Conservation (phyloP, 2,888 invertebrate genomes). For the Strigamia crassipes region DNA sequence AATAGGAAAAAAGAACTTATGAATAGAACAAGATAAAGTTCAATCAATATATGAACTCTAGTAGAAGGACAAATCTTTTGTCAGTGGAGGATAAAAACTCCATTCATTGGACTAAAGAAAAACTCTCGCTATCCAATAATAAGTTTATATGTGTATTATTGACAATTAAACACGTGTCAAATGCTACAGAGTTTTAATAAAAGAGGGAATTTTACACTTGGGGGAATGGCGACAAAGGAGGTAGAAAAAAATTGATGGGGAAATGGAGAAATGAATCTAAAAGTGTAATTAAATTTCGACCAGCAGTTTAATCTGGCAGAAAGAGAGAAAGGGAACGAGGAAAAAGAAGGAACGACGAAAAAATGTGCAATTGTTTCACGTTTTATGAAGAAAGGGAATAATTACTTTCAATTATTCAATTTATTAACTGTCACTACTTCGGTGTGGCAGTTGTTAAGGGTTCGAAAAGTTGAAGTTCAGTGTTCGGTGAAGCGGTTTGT, state of each 20-base stretch:
- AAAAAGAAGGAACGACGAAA: neutral
- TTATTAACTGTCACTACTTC: neutral
- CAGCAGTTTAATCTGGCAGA: neutral
- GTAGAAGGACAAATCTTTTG: slow-evolving; percentile 32
- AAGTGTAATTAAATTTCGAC: slow-evolving; percentile 24
- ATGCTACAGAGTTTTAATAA: too few species aligned
- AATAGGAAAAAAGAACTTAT: slow-evolving; percentile 5
- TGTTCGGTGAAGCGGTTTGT: too few species aligned
- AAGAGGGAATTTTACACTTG: neutral
- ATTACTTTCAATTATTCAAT: neutral
- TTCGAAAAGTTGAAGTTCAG: too few species aligned
- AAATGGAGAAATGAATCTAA: neutral
- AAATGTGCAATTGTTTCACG: neutral
- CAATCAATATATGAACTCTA: slow-evolving; percentile 40
- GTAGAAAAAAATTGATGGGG: neutral
- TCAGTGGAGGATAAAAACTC: neutral
- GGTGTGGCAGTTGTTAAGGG: neutral
- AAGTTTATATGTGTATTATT: neutral
- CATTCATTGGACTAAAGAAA: neutral
- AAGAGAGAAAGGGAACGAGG: neutral
- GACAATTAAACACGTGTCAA: too few species aligned
- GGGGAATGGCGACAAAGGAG: neutral
- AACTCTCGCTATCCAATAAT: neutral
- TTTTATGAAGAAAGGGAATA: neutral
- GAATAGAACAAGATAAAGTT: slow-evolving; percentile 40